phyloP scores from a whole-genome alignment of 2,888 invertebrate species.

The Drosophila greeni region DNA sequence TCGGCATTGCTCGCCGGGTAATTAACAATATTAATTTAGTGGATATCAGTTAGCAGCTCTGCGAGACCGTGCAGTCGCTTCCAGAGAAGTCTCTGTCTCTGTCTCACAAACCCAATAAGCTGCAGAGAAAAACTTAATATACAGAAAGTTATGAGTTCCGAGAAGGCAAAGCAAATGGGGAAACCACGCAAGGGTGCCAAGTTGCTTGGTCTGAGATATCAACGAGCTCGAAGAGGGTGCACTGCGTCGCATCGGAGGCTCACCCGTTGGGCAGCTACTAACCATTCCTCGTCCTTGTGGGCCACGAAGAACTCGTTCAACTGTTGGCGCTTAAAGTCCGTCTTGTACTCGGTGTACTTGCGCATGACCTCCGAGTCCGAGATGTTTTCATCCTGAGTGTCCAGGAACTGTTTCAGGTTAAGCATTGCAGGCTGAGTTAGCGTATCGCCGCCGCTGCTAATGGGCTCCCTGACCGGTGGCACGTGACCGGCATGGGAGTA shows the following conservation, averaged over 20 bases:
- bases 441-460: constrained; percentile 59
- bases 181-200: constrained; percentile 25
- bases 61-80: constrained; percentile 27
- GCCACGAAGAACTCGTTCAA: constrained; percentile 98
- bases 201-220: constrained; percentile 13
- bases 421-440: constrained; percentile 96
- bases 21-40: constrained; percentile 61
- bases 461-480: constrained; percentile 62
- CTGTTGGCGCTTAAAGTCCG: constrained; percentile 97
- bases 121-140: constrained; percentile 78
- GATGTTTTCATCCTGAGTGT: constrained; percentile 97
- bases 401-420: constrained; percentile 97
- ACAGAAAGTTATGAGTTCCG: constrained; percentile 58
- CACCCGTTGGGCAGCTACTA: constrained; percentile 77
- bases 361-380: constrained; percentile 97
- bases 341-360: constrained; percentile 98
- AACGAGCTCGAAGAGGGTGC: constrained; percentile 22
- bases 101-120: constrained; percentile 69
- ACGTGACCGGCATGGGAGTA: constrained; percentile 62
- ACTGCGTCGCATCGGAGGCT: constrained; percentile 8
- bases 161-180: constrained; percentile 18
- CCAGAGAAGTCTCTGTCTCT: constrained; percentile 50
- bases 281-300: constrained; percentile 99
- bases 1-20: constrained; percentile 80
- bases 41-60: constrained; percentile 40